phyloP scores from a whole-genome alignment of 1,140 invertebrate genomes.

The Anastrepha obliqua region DNA sequence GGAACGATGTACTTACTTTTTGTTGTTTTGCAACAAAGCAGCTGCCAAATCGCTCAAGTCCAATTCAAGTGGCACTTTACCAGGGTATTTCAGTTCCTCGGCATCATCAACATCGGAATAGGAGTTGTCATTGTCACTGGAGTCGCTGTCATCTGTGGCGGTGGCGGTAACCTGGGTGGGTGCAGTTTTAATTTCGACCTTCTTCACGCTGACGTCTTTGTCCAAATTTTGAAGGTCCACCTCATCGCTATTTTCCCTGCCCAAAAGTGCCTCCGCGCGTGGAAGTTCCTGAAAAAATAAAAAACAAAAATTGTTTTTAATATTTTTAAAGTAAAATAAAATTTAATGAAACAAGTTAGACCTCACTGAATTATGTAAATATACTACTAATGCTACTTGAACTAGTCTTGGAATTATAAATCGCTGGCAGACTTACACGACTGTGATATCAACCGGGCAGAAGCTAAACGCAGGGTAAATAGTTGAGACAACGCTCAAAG shows the following conservation, averaged over 20 bases:
- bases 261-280: conserved; percentile 71
- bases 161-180: conserved; percentile 50
- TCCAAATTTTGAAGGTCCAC: conserved; percentile 68
- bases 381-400: too few species aligned
- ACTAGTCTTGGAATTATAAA: too few species aligned
- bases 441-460: too few species aligned
- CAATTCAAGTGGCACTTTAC: conserved; percentile 86
- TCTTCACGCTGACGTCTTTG: conserved; percentile 63
- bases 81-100: conserved; percentile 79
- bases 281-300: conserved; percentile 67
- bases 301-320: conserved; percentile 42
- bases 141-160: conserved; percentile 48
- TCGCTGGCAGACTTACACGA: too few species aligned
- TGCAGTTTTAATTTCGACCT: conserved; percentile 61
- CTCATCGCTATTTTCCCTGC: conserved; percentile 65
- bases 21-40: conserved; percentile 84
- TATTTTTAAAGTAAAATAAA: neutral
- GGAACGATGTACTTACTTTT: conserved; percentile 75
- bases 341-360: neutral
- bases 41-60: conserved; percentile 87
- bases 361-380: too few species aligned
- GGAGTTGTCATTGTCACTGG: conserved; percentile 65
- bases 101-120: conserved; percentile 73
- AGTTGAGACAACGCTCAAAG: too few species aligned
- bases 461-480: too few species aligned